Percentiles rank a stretch among this genome's conserved stretches.
Evolutionary conservation across 2,888 invertebrate species (phyloP).

Genomic region (Uloborus plumipes): DNA sequence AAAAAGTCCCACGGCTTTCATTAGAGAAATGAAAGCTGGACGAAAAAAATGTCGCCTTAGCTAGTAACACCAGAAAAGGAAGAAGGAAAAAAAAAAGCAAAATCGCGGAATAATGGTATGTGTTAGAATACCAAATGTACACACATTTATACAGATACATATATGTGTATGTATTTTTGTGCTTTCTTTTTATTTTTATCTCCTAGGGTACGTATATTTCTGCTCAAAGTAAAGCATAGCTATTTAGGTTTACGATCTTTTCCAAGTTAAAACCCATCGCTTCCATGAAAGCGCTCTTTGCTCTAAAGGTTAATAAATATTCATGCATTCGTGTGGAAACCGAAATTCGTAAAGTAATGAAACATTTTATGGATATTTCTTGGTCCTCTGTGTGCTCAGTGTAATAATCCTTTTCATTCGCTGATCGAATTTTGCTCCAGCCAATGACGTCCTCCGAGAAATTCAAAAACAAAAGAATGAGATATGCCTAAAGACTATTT

Average conservation of each 20-base stretch:
- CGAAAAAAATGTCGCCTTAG: constrained; percentile 6
- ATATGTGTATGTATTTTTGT: constrained; percentile 31
- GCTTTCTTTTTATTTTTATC: constrained; percentile 25
- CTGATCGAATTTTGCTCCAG: constrained; percentile 58
- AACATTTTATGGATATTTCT: constrained; percentile 64
- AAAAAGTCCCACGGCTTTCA: constrained; percentile 36
- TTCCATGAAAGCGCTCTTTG: constrained; percentile 58
- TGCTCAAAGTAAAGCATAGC: constrained; percentile 51
- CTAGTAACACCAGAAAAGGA: constrained; percentile 31
- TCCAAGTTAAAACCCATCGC: constrained; percentile 59
- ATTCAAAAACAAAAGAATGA: constrained; percentile 1
- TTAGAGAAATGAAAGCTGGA: constrained; percentile 17
- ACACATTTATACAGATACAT: constrained; percentile 18
- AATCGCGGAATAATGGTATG: constrained; percentile 12
- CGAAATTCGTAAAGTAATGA: constrained; percentile 63
- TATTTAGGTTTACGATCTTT: constrained; percentile 64
- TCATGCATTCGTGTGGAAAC: constrained; percentile 61
- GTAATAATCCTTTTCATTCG: constrained; percentile 64
- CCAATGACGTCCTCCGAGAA: constrained; percentile 53
- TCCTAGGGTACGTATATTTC: constrained; percentile 33
- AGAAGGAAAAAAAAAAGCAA: constrained; percentile 23
- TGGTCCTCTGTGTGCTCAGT: constrained; percentile 54
- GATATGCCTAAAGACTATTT: too few relatives aligned
- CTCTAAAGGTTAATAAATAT: constrained; percentile 63
- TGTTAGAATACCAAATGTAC: constrained; percentile 14